A percentile compares a stretch with the other conserved stretches of the same genome.
Conservation (phyloP, 2,888 invertebrate species). For the Syritta pipiens region DNA sequence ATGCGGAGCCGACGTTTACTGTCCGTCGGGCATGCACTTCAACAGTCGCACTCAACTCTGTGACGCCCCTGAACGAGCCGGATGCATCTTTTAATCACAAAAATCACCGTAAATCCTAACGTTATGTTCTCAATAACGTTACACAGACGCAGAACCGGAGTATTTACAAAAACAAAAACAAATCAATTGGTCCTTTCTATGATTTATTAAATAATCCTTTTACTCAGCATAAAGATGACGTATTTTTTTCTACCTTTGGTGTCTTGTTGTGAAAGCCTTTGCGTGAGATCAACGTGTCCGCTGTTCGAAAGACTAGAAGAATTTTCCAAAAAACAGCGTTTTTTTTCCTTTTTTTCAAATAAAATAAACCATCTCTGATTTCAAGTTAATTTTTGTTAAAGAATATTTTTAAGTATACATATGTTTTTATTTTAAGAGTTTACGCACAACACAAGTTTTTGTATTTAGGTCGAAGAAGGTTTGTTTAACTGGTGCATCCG, state of each 20-base stretch:
- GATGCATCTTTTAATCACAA: constrained; percentile 30
- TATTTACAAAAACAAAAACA: background rate
- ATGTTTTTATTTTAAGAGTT: too few species aligned
- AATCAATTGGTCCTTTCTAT: background rate
- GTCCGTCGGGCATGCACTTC: constrained; percentile 50
- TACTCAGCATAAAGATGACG: constrained; percentile 1
- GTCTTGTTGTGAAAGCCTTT: too few species aligned
- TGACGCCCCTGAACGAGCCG: constrained; percentile 50
- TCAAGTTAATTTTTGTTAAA: too few species aligned
- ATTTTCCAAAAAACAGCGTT: too few species aligned
- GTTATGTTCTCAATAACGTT: constrained; percentile 18
- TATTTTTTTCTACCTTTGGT: background rate
- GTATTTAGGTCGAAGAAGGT: background rate
- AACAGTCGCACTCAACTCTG: constrained; percentile 22
- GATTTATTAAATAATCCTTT: constrained; percentile 20
- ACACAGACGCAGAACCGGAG: background rate
- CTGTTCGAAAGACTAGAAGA: too few species aligned
- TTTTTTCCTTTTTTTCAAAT: too few species aligned
- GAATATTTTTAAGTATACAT: too few species aligned
- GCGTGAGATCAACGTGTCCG: too few species aligned
- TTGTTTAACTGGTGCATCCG: constrained; percentile 59
- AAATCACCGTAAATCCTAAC: background rate
- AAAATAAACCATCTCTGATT: too few species aligned
- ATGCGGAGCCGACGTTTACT: constrained; percentile 50
- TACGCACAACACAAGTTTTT: background rate